Base-by-base conservation (phyloP, 2,888 invertebrate genomes). In the Leucophenga montana region DNA sequence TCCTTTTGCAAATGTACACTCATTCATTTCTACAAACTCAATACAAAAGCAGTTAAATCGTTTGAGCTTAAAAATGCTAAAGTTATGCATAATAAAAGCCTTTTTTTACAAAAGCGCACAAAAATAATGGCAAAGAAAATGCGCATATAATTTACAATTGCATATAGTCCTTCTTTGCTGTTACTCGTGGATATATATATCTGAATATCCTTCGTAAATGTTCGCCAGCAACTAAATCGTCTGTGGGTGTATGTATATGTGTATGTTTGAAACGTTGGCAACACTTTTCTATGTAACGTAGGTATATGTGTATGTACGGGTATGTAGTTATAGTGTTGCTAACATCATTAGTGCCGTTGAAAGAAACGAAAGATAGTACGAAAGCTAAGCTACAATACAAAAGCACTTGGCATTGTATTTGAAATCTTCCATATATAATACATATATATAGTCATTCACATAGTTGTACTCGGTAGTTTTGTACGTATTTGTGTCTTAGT, bases 321-420 rank as follows among this genome's bases (percentile, higher is more conserved):
- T 22, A 20, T 53, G 54, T 64, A 66, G 66, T 68, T 66, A 68
- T 69, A 70, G 44, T 70, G 53, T 70, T 74, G 79, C 76, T 77
- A 75, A 54, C 66, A 33, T 50, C 66, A 66, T 53, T 54, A 66
- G 53, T 50, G 66, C 53, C 20, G 62, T 22, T 22, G 62, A 33
- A 59, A 31, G n/a, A n/a, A 46, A 48, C 20, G n/a, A 13, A 50
- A 13, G 20, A 50, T 18, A 11, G 48, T 14, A 22, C 48, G 64
- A 22, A n/a, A 48, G 64, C 31, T 33, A 66, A 53, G n/a, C 33
- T 20, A 16, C 56, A 20, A 6, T 48, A 61, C 27, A 46, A 16
- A 56, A 67, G 67, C 57, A 61, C 61, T 68, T 66, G 66, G 48
- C 33, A 53, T 46, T 64, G 62, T 64, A 48, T 46, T 20, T n/a